Percentiles rank a stretch among this genome's conserved stretches.
Conservation (phyloP, 2,113 vertebrate species). For the Hiodon alosoides region DNA sequence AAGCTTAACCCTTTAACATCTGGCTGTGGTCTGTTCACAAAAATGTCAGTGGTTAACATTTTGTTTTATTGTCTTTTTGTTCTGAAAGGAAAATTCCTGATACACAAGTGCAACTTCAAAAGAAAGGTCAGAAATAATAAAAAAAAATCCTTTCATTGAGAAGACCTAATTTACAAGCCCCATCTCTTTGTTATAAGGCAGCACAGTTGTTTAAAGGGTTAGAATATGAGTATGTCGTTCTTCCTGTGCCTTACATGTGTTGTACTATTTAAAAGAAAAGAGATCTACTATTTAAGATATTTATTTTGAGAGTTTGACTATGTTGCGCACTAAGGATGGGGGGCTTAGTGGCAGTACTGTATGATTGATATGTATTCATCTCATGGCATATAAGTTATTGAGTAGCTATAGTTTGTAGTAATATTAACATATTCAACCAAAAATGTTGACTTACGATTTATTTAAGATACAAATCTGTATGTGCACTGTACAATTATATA, state of each 20-base stretch:
- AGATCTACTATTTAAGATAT: slow-evolving; percentile 80
- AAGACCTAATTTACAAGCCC: slow-evolving; percentile 51
- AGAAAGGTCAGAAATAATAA: slow-evolving; percentile 38
- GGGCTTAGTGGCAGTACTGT: slow-evolving; percentile 93
- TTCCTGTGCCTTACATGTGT: slow-evolving; percentile 89
- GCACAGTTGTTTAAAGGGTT: slow-evolving; percentile 67
- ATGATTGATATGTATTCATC: slow-evolving; percentile 97
- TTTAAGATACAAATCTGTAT: slow-evolving; percentile 86
- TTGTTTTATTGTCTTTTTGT: neutral
- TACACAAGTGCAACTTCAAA: slow-evolving; percentile 36
- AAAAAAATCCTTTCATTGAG: slow-evolving; percentile 65
- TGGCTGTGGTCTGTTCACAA: slow-evolving; percentile 38
- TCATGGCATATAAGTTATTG: slow-evolving; percentile 99
- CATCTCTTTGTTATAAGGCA: slow-evolving; percentile 54
- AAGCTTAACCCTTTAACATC: slow-evolving; percentile 66
- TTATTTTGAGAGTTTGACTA: slow-evolving; percentile 97
- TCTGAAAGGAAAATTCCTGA: slow-evolving; percentile 40
- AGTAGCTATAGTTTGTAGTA: slow-evolving; percentile 86
- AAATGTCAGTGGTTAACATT: neutral
- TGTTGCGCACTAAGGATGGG: slow-evolving; percentile 86
- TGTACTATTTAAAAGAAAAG: slow-evolving; percentile 86
- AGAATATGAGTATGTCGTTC: slow-evolving; percentile 66
- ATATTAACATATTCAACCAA: slow-evolving; percentile 95
- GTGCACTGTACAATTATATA: slow-evolving; percentile 86
- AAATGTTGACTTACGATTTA: slow-evolving; percentile 90